Conservation (phyloP, 1,140 invertebrate species). For the Eriocheir sinensis region DNA sequence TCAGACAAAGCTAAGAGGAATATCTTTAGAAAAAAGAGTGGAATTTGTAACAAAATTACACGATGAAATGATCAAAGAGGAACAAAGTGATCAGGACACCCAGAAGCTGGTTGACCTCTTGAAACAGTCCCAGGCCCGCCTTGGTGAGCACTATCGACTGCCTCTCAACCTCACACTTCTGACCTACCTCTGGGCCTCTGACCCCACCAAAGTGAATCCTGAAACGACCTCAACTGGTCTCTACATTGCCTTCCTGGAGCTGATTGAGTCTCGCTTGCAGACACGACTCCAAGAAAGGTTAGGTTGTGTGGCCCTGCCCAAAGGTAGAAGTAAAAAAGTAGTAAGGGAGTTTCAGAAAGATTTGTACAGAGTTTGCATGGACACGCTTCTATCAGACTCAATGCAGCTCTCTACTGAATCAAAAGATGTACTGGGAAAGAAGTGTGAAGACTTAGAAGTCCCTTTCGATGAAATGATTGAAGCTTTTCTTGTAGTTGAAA, state of each 20-base stretch:
- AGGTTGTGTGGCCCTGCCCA: neutral
- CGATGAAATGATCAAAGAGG: conserved; percentile 54
- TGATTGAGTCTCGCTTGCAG: conserved; percentile 42
- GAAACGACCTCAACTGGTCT: conserved; percentile 55
- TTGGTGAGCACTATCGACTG: conserved; percentile 60
- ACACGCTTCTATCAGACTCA: neutral
- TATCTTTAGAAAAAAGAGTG: conserved; percentile 43
- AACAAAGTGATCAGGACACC: conserved; percentile 26
- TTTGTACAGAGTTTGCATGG: conserved; percentile 13
- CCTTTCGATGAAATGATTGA: conserved; percentile 34
- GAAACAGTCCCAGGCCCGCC: conserved; percentile 33
- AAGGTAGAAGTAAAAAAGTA: neutral
- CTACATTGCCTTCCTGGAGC: conserved; percentile 45
- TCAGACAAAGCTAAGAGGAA: conserved; percentile 54
- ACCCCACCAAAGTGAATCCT: conserved; percentile 32
- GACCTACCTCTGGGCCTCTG: conserved; percentile 62
- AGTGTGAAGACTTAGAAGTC: conserved; percentile 37
- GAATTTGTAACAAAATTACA: conserved; percentile 63
- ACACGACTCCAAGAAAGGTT: neutral
- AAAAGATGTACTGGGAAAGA: neutral
- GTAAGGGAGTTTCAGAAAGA: neutral
- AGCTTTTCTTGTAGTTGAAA: conserved; percentile 47
- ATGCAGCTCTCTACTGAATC: conserved; percentile 39
- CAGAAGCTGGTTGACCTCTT: conserved; percentile 39
- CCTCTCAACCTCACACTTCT: conserved; percentile 67